Evolutionary conservation across 2,888 invertebrate genomes (phyloP).

Genomic region (Campoplex capitator): DNA sequence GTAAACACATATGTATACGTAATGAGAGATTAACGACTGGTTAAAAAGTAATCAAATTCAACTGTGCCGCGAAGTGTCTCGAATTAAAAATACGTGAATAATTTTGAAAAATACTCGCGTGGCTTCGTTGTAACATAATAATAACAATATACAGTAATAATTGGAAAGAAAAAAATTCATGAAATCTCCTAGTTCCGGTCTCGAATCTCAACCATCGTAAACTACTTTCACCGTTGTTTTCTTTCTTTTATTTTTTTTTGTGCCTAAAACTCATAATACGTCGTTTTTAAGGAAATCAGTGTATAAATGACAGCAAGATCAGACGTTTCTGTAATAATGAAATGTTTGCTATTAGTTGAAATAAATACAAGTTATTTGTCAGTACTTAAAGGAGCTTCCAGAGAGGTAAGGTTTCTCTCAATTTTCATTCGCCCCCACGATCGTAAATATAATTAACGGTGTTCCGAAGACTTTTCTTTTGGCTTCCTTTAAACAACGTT

Average conservation of each 20-base stretch:
- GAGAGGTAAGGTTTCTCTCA: constrained; percentile 9
- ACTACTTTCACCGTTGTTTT: neutral
- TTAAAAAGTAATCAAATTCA: neutral
- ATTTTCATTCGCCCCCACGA: constrained; percentile 1
- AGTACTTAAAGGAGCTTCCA: neutral
- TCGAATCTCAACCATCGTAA: neutral
- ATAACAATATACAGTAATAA: neutral
- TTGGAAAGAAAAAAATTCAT: neutral
- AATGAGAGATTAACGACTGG: neutral
- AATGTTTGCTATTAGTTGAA: neutral
- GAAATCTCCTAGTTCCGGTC: neutral
- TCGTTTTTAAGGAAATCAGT: neutral
- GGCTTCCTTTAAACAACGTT: neutral
- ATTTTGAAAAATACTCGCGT: neutral
- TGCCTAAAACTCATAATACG: neutral
- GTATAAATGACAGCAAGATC: neutral
- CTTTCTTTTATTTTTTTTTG: neutral
- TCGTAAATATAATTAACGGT: constrained; percentile 28
- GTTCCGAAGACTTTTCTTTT: neutral
- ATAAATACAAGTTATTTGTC: neutral
- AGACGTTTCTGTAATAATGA: neutral
- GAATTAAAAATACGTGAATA: neutral
- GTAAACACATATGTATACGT: constrained; percentile 5
- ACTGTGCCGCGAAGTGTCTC: constrained; percentile 1
- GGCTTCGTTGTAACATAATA: neutral